Conservation (phyloP, 2,888 invertebrate genomes). For the Cryptops parisi region DNA sequence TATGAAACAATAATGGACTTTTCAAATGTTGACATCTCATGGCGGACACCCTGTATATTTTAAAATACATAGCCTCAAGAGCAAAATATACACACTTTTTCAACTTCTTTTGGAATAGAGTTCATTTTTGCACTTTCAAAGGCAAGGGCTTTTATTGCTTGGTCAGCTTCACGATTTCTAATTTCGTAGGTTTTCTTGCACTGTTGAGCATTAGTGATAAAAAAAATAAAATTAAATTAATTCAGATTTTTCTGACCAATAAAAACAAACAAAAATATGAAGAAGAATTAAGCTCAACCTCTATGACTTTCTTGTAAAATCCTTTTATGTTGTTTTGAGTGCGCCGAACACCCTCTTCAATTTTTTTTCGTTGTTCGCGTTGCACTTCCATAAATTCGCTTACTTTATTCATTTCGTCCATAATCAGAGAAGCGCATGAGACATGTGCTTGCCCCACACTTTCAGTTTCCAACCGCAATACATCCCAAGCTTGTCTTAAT, state of each 20-base stretch:
- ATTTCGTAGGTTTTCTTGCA: constrained; percentile 15
- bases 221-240: not conserved
- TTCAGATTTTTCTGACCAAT: not conserved
- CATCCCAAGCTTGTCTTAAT: constrained; percentile 13
- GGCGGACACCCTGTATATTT: no score
- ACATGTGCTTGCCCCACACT: constrained; percentile 14
- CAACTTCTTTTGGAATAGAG: constrained; percentile 13
- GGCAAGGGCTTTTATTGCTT: not conserved
- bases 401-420: constrained; percentile 15
- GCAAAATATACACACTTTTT: constrained; percentile 14
- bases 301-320: constrained; percentile 15
- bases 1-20: no score
- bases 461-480: constrained; percentile 14
- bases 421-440: constrained; percentile 6
- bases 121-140: constrained; percentile 6
- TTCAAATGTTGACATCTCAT: no score
- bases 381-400: constrained; percentile 14
- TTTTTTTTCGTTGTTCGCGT: constrained; percentile 11
- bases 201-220: constrained; percentile 1
- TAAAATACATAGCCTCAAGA: no score
- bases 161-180: constrained; percentile 14
- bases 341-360: constrained; percentile 16
- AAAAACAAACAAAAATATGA: not conserved
- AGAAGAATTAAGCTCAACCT: constrained; percentile 7
- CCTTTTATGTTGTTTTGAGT: constrained; percentile 14